phyloP scores from a whole-genome alignment of 2,888 invertebrate species.

The Acheta domesticus region DNA sequence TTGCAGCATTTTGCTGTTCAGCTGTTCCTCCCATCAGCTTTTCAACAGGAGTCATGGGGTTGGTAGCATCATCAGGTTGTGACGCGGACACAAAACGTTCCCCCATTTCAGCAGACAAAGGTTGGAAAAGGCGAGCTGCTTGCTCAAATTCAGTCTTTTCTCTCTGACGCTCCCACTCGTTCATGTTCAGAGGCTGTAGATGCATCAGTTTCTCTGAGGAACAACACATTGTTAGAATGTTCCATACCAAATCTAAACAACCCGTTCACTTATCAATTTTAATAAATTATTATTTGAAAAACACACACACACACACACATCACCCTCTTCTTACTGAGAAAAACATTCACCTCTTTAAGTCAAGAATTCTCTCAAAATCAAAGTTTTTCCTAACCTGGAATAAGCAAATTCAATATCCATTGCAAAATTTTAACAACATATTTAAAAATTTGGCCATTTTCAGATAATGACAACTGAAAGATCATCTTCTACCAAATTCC shows the following conservation, averaged over 20 bases:
- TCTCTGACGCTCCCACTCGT: slow-evolving; percentile 77
- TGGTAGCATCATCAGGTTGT: slow-evolving; percentile 48
- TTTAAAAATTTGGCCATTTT: no score
- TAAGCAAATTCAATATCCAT: no score
- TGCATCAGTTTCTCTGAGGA: slow-evolving; percentile 43
- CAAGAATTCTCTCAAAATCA: no score
- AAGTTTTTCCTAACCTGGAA: no score
- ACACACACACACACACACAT: no score
- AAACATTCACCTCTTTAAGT: no score
- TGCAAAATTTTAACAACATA: no score
- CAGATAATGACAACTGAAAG: no score
- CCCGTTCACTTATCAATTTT: no score
- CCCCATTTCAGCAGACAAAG: slow-evolving; percentile 53
- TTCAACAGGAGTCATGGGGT: slow-evolving; percentile 45
- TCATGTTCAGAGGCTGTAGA: slow-evolving; percentile 54
- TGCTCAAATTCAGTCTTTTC: slow-evolving; percentile 78
- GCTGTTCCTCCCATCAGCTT: neutral
- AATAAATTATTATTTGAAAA: no score
- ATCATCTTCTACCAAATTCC: no score
- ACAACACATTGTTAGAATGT: neutral
- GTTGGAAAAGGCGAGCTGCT: slow-evolving; percentile 67
- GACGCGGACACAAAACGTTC: slow-evolving; percentile 63
- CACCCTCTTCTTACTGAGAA: no score
- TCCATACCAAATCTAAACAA: slow-evolving; percentile 38
- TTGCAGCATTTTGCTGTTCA: slow-evolving; percentile 57